Evolutionary conservation across 2,888 invertebrate species (phyloP), one percentile per base, ranked within the genome.

Genomic region (Rhyacophila evoluta): DNA sequence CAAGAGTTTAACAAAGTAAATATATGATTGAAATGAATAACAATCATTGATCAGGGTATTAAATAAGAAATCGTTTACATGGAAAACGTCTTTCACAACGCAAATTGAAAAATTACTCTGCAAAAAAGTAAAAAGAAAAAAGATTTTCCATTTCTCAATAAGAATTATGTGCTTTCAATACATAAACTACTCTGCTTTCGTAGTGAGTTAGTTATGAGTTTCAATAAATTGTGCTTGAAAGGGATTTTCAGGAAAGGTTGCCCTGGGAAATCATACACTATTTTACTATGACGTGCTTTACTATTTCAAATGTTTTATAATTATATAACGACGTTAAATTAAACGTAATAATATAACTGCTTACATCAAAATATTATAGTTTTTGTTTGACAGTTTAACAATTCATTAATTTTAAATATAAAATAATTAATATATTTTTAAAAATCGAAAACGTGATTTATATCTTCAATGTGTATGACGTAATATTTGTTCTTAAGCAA

Each of bases 211-310:
- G 74, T 75, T 37, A 25, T 27, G 68, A 68, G 68, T 75, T 67
- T 37, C 75, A 33, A 75, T 68, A 75, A 75, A 75, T 33, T 33
- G 36, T 68, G 19, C 33, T 67, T 75, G 69, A 29, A 36, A 75
- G 69, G 68, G 68, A 75, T 36, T 68, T 33, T 5, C 36, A 12
- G 29, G 68, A 67, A 68, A 36, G 33, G 68, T 12, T 36, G 36
- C 75, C 75, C 11, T n/a, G 75, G 75, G 75, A 75, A 75, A 75
- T 75, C 75, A 68, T 29, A 25, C 15, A 12, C 36, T 37, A 12
- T 19, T 29, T 75, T 28, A 19, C 74, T 74, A 55, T 55, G 10
- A 19, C 10, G 19, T 25, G 19, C 55, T 19, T 19, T 74, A 11
- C 39, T 28, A 41, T 29, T 15, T 38, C 38, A 74, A 28, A 74